A percentile compares a stretch with the other conserved stretches of the same genome.
These are phyloP conservation scores for Nymphalis polychloros DNA, from an alignment of 2,888 invertebrate genomes.

Conservation along the genomic window DNA sequence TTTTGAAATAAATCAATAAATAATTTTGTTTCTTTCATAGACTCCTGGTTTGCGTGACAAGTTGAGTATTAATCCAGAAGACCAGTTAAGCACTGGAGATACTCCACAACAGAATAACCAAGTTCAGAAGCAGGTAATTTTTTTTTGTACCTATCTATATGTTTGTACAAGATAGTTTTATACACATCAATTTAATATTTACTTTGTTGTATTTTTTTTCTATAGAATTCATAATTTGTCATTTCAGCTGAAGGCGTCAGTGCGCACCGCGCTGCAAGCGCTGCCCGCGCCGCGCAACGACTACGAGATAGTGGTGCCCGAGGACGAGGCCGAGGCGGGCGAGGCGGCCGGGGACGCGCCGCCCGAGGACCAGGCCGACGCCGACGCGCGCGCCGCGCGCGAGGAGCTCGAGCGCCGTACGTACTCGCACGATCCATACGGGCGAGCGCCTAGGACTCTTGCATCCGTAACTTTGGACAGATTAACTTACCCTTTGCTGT, in stretches of 20 bases:
- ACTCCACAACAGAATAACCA: conserved; percentile 86
- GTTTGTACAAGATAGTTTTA: not conserved
- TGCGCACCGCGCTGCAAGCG: conserved; percentile 88
- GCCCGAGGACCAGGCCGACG: conserved; percentile 93
- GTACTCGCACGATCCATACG: conserved; percentile 38
- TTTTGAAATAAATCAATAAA: not conserved
- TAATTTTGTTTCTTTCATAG: conserved; percentile 45
- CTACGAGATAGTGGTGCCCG: conserved; percentile 98
- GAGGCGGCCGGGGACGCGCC: conserved; percentile 45
- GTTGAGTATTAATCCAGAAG: conserved; percentile 96
- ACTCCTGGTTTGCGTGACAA: conserved; percentile 94
- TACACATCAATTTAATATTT: too few species aligned
- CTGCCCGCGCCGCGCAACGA: conserved; percentile 97
- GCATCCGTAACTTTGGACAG: too few species aligned
- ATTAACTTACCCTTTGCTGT: too few species aligned
- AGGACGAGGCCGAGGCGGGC: conserved; percentile 81
- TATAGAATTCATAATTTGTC: too few species aligned
- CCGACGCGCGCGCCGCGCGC: conserved; percentile 86
- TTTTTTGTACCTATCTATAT: not conserved
- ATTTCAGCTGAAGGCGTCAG: conserved; percentile 83
- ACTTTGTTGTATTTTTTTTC: too few species aligned
- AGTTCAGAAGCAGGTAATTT: conserved; percentile 84
- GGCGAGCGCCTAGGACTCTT: too few species aligned
- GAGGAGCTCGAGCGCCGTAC: conserved; percentile 86
- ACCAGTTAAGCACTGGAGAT: conserved; percentile 85